These are phyloP conservation scores for Pinctada fucata DNA, from an alignment of 2,888 invertebrate species.

Conservation along the genomic window DNA sequence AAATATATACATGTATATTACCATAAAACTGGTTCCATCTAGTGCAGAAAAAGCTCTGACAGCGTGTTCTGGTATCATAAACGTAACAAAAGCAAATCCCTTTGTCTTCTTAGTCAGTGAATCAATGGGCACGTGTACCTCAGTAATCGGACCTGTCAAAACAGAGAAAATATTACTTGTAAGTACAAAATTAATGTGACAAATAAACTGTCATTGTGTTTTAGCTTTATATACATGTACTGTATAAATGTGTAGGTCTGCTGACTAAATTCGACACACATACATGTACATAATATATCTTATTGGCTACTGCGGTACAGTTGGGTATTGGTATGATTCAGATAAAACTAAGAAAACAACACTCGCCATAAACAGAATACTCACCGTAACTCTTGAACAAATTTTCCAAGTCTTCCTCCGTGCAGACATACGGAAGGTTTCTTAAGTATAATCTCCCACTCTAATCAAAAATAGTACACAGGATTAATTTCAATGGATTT, in stretches of 20 bases:
- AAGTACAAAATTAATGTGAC: too few relatives aligned
- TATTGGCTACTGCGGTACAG: too few relatives aligned
- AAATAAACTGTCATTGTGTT: too few relatives aligned
- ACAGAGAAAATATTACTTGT: too few relatives aligned
- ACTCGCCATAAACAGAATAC: conserved; percentile 8
- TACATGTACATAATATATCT: not conserved
- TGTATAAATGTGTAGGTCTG: too few relatives aligned
- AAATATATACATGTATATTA: conserved; percentile 40
- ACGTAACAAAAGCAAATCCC: conserved; percentile 95
- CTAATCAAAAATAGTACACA: conserved; percentile 54
- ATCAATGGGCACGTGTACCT: conserved; percentile 93
- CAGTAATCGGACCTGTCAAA: conserved; percentile 87
- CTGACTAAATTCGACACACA: too few relatives aligned
- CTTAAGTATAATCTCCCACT: conserved; percentile 95
- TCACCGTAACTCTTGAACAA: conserved; percentile 91
- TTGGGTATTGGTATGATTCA: too few relatives aligned
- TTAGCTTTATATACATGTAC: too few relatives aligned
- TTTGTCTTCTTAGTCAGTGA: conserved; percentile 87
- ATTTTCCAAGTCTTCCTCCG: conserved; percentile 89
- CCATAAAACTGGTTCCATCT: conserved; percentile 92
- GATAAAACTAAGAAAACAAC: too few relatives aligned
- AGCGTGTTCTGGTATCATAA: conserved; percentile 96
- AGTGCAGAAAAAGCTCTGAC: conserved; percentile 90
- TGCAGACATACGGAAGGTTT: conserved; percentile 91
- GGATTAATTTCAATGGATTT: too few relatives aligned